A percentile compares a stretch with the other conserved stretches of the same genome.
phyloP scores from a whole-genome alignment of 2,797 vertebrate genomes.

The Cyclura pinguis region DNA sequence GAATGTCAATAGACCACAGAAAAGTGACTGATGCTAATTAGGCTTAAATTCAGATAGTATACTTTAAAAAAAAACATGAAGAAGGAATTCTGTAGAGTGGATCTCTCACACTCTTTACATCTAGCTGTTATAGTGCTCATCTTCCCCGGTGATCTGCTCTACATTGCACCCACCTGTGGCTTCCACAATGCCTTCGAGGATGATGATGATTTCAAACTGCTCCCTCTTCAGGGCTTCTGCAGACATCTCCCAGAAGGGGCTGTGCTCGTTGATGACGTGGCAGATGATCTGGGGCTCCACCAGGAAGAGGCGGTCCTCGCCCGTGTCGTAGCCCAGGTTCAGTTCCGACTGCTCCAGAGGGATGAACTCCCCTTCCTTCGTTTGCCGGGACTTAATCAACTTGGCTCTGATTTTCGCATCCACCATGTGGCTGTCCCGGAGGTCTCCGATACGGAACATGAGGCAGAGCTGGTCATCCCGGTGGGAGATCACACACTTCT shows the following conservation, averaged over 20 bases:
- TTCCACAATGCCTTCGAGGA: slow-evolving; percentile 88
- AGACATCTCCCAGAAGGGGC: slow-evolving; percentile 86
- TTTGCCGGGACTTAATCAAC: slow-evolving; percentile 87
- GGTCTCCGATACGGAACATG: slow-evolving; percentile 87
- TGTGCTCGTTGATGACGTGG: slow-evolving; percentile 81
- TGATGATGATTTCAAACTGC: slow-evolving; percentile 86
- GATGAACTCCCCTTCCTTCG: slow-evolving; percentile 87
- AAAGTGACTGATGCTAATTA: not conserved
- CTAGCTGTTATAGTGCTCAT: too few species aligned
- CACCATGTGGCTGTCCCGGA: slow-evolving; percentile 89
- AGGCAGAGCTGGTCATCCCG: slow-evolving; percentile 83
- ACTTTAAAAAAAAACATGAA: not conserved
- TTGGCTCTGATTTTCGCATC: slow-evolving; percentile 88
- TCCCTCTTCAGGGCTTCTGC: slow-evolving; percentile 78
- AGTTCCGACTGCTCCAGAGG: slow-evolving; percentile 88
- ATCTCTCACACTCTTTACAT: too few species aligned
- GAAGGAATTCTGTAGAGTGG: too few species aligned
- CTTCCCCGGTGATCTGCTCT: too few species aligned
- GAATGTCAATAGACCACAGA: not conserved
- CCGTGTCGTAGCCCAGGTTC: slow-evolving; percentile 86
- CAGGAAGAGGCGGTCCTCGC: slow-evolving; percentile 84
- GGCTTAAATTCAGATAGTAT: not conserved
- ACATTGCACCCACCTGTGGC: slow-evolving; percentile 79
- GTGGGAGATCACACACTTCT: slow-evolving; percentile 83
- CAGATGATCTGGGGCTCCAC: slow-evolving; percentile 89